A percentile compares a stretch with the other conserved stretches of the same genome.
These are phyloP conservation scores for Rhabditoides inermis DNA, from an alignment of 2,888 invertebrate genomes.

Conservation along the genomic window DNA sequence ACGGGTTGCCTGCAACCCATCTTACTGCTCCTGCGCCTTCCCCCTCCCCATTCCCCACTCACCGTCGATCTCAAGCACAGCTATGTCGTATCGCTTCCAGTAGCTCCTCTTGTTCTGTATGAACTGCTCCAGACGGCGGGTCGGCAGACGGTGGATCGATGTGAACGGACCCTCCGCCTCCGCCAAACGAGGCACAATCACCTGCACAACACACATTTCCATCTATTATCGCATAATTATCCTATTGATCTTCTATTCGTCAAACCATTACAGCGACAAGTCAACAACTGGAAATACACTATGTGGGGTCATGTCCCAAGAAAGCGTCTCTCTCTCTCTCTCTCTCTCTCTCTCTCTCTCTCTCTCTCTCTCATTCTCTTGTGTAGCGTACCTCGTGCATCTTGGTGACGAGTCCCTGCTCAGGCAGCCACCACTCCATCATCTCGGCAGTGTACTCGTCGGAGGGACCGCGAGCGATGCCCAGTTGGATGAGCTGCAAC, in stretches of 20 bases:
- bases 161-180: constrained; percentile 38
- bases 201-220: too few relatives aligned
- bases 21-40: background rate
- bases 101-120: constrained; percentile 26
- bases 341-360: too few relatives aligned
- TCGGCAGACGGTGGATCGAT: constrained; percentile 40
- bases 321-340: too few relatives aligned
- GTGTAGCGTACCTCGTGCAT: constrained; percentile 31
- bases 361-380: too few relatives aligned
- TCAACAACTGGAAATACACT: too few relatives aligned
- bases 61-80: constrained; percentile 44
- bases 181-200: constrained; percentile 21
- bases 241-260: too few relatives aligned
- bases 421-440: constrained; percentile 50
- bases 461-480: constrained; percentile 34
- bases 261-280: too few relatives aligned
- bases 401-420: constrained; percentile 32
- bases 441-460: constrained; percentile 48
- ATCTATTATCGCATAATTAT: too few relatives aligned
- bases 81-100: constrained; percentile 37
- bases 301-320: too few relatives aligned
- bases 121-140: constrained; percentile 26
- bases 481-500: constrained; percentile 47
- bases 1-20: constrained; percentile 24
- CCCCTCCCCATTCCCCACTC: background rate